These are phyloP conservation scores for Andrena haemorrhoa DNA, from an alignment of 2,888 invertebrate genomes.

Conservation along the genomic window DNA sequence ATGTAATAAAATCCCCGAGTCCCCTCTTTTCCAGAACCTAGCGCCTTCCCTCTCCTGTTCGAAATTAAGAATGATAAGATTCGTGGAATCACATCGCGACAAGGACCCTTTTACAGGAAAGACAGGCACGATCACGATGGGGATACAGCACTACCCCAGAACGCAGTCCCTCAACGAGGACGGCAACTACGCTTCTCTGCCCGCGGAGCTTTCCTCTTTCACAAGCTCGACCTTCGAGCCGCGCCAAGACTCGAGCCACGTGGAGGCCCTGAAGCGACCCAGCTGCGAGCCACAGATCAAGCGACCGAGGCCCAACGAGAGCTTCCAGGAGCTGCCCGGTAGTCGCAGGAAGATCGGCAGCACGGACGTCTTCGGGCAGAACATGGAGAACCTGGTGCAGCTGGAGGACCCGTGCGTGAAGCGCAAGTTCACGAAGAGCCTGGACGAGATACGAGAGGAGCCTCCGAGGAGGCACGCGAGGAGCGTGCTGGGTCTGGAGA, in stretches of 20 bases:
- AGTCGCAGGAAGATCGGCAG: slow-evolving; percentile 78
- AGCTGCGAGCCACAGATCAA: slow-evolving; percentile 57
- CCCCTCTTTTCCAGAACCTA: too few relatives aligned
- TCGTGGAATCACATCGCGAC: neutral
- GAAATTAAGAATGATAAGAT: too few relatives aligned
- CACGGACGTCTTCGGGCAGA: slow-evolving; percentile 83
- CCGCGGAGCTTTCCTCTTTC: slow-evolving; percentile 79
- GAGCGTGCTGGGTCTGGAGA: slow-evolving; percentile 74
- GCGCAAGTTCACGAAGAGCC: slow-evolving; percentile 78
- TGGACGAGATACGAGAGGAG: slow-evolving; percentile 81
- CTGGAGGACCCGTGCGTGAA: slow-evolving; percentile 79
- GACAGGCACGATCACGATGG: slow-evolving; percentile 80
- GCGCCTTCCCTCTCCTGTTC: neutral
- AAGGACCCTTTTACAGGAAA: slow-evolving; percentile 68
- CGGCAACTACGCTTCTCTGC: slow-evolving; percentile 78
- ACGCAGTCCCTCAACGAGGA: slow-evolving; percentile 77
- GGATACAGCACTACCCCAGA: slow-evolving; percentile 79
- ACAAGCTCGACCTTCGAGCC: slow-evolving; percentile 81
- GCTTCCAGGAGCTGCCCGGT: slow-evolving; percentile 73
- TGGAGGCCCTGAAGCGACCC: slow-evolving; percentile 60
- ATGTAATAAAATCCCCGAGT: too few relatives aligned
- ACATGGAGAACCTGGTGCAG: slow-evolving; percentile 82
- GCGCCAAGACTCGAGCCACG: slow-evolving; percentile 48
- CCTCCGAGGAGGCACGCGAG: slow-evolving; percentile 72
- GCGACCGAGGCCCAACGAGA: slow-evolving; percentile 73